Percentiles rank a stretch among this genome's conserved stretches.
These are phyloP conservation scores for Meriones psammophilus DNA, from an alignment of 2,797 vertebrate species.

Conservation along the genomic window DNA sequence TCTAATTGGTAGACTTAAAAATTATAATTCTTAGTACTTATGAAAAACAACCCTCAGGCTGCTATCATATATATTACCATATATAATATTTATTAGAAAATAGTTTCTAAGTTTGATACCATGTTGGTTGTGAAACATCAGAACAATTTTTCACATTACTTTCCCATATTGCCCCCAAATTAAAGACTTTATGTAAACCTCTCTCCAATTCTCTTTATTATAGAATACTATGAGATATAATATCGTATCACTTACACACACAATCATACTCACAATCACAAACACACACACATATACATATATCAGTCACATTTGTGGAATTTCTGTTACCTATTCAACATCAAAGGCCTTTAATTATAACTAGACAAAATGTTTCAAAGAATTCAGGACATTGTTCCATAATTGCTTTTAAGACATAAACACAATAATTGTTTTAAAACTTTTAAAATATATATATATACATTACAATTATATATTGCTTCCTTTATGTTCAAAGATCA, in stretches of 20 bases:
- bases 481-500: neutral
- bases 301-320: neutral
- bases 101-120: conserved; percentile 71
- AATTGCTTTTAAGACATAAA: conserved; percentile 20
- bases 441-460: neutral
- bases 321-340: conserved; percentile 55
- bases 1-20: conserved; percentile 88
- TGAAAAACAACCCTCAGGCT: conserved; percentile 30
- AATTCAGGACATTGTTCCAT: neutral
- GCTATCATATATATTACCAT: conserved; percentile 28
- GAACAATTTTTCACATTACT: conserved; percentile 78
- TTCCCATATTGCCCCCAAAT: conserved; percentile 72
- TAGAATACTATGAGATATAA: conserved; percentile 74
- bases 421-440: neutral
- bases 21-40: conserved; percentile 62
- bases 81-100: neutral
- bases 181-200: conserved; percentile 73
- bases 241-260: neutral
- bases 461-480: neutral
- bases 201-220: conserved; percentile 73
- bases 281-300: neutral
- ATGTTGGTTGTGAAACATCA: neutral
- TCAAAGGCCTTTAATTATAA: conserved; percentile 67
- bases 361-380: conserved; percentile 12
- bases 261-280: neutral